Evolutionary conservation across 2,888 invertebrate species (phyloP), one percentile per base, ranked within the genome.

Genomic region (Strigamia transsilvanica): DNA sequence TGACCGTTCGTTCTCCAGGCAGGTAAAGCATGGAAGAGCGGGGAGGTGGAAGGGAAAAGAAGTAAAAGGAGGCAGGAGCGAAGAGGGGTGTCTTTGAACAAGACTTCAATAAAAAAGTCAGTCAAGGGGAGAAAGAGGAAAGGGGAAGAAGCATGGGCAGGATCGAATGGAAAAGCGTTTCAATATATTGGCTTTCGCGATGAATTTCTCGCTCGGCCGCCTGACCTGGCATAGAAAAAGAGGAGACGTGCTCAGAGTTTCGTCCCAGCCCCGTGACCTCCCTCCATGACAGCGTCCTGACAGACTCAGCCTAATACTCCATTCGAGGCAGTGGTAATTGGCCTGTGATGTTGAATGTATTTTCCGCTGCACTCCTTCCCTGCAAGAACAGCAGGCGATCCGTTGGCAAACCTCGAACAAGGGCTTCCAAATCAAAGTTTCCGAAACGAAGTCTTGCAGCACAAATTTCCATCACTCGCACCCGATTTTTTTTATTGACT

Each of bases 131-230:
- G 46, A n/a, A 46, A 46, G 46, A 46, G 18, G 46, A 12, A 46
- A 46, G 46, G n/a, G 15, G 13, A 32, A 18, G 73, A 32, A 32
- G 73, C 73, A 23, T 9, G 78, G 78, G 78, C 21, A 32, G 79
- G 46, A 46, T 46, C 46, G 46, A 46, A 46, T 46, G 15, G 46
- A 46, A n/a, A 46, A 46, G 18, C 80, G 80, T 80, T 80, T 80
- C 80, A 80, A 80, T 80, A 80, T 80, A 80, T 80, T 80, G 80
- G 80, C 80, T 80, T 80, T 80, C 80, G 80, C 46, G 80, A 34
- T 80, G 80, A 51, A 80, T 80, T 80, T 80, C 80, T 41, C 80
- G 80, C 80, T 80, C 80, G 80, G 80, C 18, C 80, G 80, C 23
- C 23, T 80, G 80, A 80, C 80, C 80, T 80, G n/a, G 80, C 51